Evolutionary conservation across 2,888 invertebrate species (phyloP), one percentile per base, ranked within the genome.

Genomic region (Punctoribates punctum): DNA sequence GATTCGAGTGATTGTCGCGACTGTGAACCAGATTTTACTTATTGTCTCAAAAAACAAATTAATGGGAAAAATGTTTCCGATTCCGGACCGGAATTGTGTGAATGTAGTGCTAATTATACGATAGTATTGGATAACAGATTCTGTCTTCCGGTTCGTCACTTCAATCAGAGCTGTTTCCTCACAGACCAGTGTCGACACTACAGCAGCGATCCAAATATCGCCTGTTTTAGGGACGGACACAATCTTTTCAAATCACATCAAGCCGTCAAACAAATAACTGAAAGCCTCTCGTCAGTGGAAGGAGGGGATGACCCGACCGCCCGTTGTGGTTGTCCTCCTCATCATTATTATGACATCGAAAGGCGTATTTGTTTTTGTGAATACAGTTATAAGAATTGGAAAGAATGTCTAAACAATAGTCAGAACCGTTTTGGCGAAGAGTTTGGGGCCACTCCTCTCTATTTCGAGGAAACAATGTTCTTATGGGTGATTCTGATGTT

Each of bases 121-220:
- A 65, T 65, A 34, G 34, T 34, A 34, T 34, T 65, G 65, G 65
- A 65, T 34, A 65, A 29, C n/a, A 65, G 65, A 65, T 65, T 65
- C n/a, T 65, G 65, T 65, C 29, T 65, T n/a, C 34, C 65, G 17
- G 29, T 29, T n/a, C 65, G 65, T 29, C 65, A 34, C 13, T n/a
- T 34, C 17, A 65, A 65, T 34, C 34, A 65, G 65, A n/a, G 13
- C n/a, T 65, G 65, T 34, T 65, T 27, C 34, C 17, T 65, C 8
- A n/a, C 65, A 29, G 34, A 65, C 15, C 65, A 65, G 65, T 65
- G 65, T 34, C 15, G 34, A 25, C 29, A 34, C 29, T 17, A 65
- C 17, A 34, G 27, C 13, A 65, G 4, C 17, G 15, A 25, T n/a
- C 17, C 65, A 17, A 60, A 65, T 65, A 65, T 65, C 9, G 65